A percentile compares a stretch with the other conserved stretches of the same genome.
Conservation (phyloP, 2,888 invertebrate genomes). For the Charanyca ferruginea region DNA sequence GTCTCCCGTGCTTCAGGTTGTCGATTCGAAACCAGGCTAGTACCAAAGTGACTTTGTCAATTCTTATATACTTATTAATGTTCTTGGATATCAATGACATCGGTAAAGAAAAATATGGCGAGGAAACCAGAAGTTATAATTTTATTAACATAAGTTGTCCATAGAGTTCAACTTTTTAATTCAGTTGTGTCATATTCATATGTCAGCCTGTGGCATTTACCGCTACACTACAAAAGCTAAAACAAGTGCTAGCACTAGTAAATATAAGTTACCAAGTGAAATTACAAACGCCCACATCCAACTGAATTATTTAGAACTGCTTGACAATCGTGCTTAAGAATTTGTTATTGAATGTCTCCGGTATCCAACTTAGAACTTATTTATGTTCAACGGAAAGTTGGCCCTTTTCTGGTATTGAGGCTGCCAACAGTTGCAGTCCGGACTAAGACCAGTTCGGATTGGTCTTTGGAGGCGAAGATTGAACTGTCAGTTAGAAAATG, state of each 20-base stretch:
- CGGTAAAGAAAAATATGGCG: no score
- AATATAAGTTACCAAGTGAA: constrained; percentile 58
- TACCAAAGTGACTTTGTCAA: no score
- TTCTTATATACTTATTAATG: no score
- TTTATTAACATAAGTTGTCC: no score
- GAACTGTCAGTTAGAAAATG: constrained; percentile 43
- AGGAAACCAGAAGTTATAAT: no score
- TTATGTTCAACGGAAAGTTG: constrained; percentile 59
- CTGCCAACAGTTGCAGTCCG: constrained; percentile 34
- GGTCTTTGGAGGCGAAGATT: constrained; percentile 48
- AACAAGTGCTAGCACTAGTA: neutral
- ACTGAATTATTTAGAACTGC: constrained; percentile 73
- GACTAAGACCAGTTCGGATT: constrained; percentile 31
- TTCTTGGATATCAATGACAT: no score
- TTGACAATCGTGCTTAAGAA: constrained; percentile 81
- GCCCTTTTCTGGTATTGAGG: constrained; percentile 50
- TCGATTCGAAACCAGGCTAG: no score
- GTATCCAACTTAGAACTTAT: constrained; percentile 61
- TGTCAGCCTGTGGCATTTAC: no score
- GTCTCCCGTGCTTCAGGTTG: no score
- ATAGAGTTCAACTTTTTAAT: no score
- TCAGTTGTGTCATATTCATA: no score
- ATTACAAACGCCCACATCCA: constrained; percentile 70
- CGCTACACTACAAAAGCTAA: neutral
- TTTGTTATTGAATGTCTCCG: constrained; percentile 76